Evolutionary conservation across 2,113 vertebrate species (phyloP).

Genomic region (Ammodytes dubius): DNA sequence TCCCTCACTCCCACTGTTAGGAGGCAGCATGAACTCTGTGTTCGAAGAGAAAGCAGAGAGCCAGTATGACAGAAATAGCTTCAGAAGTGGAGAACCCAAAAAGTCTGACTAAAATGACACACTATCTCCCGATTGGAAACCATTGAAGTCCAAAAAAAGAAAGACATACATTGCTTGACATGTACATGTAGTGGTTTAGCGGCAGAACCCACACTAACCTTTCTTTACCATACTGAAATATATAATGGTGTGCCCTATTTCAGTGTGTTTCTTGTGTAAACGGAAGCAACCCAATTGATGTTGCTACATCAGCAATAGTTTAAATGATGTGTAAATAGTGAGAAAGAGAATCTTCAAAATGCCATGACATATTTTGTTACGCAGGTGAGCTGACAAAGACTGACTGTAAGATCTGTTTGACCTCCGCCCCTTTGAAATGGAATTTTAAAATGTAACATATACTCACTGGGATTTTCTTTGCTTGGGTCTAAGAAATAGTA

Average conservation of each 20-base stretch:
- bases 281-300: neutral
- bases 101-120: constrained; percentile 22
- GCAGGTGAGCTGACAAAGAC: neutral
- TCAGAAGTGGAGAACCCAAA: constrained; percentile 10
- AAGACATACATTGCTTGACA: neutral
- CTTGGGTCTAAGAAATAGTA: constrained; percentile 28
- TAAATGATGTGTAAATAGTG: constrained; percentile 9
- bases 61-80: constrained; percentile 13
- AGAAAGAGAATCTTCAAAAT: neutral
- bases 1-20: constrained; percentile 45
- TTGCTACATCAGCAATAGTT: neutral
- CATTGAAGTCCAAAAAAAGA: constrained; percentile 16
- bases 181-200: constrained; percentile 14
- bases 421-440: constrained; percentile 17
- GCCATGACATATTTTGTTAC: neutral
- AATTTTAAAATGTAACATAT: constrained; percentile 26
- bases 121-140: neutral
- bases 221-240: constrained; percentile 1
- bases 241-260: neutral
- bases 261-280: neutral
- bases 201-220: neutral
- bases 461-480: constrained; percentile 8
- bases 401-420: constrained; percentile 20
- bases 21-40: constrained; percentile 24
- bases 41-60: constrained; percentile 47